Percentiles rank a stretch among this genome's conserved stretches.
Evolutionary conservation across 2,113 vertebrate species (phyloP).

Genomic region (Cephalopholis sonnerati): DNA sequence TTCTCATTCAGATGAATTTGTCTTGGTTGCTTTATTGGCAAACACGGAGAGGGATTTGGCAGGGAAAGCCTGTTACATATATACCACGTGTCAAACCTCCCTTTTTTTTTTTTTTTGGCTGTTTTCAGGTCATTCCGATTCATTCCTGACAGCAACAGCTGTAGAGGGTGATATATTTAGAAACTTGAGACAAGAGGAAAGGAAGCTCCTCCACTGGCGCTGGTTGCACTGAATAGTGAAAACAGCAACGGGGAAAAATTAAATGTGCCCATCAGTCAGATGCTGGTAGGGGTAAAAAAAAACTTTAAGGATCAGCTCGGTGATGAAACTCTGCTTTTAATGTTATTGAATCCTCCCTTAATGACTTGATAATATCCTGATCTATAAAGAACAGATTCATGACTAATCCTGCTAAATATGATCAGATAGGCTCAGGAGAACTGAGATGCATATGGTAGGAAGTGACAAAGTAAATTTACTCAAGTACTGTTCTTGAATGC

Average conservation of each 20-base stretch:
- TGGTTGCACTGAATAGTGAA: slow-evolving; percentile 23
- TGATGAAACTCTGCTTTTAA: slow-evolving; percentile 33
- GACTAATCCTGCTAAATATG: slow-evolving; percentile 37
- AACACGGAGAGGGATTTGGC: slow-evolving; percentile 61
- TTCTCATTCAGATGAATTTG: slow-evolving; percentile 66
- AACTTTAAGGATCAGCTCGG: slow-evolving; percentile 5
- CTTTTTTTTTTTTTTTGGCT: slow-evolving; percentile 42
- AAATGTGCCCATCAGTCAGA: not conserved
- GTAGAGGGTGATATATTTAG: slow-evolving; percentile 71
- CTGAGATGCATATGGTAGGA: not conserved
- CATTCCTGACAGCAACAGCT: slow-evolving; percentile 73
- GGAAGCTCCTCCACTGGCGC: slow-evolving; percentile 39
- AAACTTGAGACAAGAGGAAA: slow-evolving; percentile 54
- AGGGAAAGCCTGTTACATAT: slow-evolving; percentile 63
- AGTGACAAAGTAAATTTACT: not conserved
- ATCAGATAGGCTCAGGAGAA: not conserved
- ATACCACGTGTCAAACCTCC: slow-evolving; percentile 63
- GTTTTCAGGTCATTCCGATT: slow-evolving; percentile 78
- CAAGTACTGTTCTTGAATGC: not conserved
- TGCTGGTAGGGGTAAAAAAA: not conserved
- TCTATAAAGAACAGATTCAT: slow-evolving; percentile 26
- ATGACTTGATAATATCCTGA: slow-evolving; percentile 19
- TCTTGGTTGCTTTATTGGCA: slow-evolving; percentile 63
- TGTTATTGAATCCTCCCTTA: slow-evolving; percentile 22
- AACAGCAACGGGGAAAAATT: slow-evolving; percentile 1